A percentile compares a stretch with the other conserved stretches of the same genome.
Evolutionary conservation across 2,797 vertebrate species (phyloP).

Genomic region (Furcifer pardalis): DNA sequence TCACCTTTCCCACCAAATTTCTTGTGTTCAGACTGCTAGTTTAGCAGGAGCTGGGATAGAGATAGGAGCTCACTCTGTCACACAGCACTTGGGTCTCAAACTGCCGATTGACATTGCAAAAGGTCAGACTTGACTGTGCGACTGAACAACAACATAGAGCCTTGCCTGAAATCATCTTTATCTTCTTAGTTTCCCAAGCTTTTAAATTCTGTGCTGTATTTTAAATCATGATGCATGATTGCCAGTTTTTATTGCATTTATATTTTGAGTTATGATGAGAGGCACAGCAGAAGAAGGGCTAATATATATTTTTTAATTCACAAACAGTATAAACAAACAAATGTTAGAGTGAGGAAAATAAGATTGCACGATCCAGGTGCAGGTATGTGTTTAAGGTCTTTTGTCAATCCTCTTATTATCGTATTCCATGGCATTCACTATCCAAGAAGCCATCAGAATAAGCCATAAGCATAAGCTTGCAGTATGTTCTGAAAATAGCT

Average conservation of each 20-base stretch:
- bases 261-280: background rate
- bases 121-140: too few relatives aligned
- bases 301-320: background rate
- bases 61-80: too few relatives aligned
- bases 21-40: too few relatives aligned
- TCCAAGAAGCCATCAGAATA: slow-evolving; percentile 7
- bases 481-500: slow-evolving; percentile 50
- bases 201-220: background rate
- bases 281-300: background rate
- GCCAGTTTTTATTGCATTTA: background rate
- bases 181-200: too few relatives aligned
- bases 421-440: background rate
- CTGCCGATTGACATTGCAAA: too few relatives aligned
- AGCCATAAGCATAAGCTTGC: slow-evolving; percentile 60
- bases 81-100: too few relatives aligned
- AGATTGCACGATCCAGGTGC: background rate
- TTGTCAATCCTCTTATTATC: background rate
- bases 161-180: too few relatives aligned
- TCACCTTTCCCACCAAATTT: too few relatives aligned
- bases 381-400: background rate
- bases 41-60: too few relatives aligned
- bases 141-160: too few relatives aligned
- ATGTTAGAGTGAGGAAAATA: background rate
- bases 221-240: background rate
- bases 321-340: background rate